A percentile compares a stretch with the other conserved stretches of the same genome.
Evolutionary conservation across 2,797 vertebrate species (phyloP).

Genomic region (Enteromius radiatus): DNA sequence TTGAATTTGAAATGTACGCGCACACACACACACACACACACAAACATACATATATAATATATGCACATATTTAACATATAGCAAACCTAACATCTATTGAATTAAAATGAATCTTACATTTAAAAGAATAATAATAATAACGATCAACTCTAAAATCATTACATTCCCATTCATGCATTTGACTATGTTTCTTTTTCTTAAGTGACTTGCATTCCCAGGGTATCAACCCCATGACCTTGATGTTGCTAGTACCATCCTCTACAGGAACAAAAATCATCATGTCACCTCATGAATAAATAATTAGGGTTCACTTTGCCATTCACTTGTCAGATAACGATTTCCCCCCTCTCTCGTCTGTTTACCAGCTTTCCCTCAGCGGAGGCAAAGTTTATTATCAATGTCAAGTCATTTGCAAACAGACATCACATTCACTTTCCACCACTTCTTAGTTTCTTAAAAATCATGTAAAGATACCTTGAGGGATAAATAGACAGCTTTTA

Average conservation of each 20-base stretch:
- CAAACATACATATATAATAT: too few species aligned
- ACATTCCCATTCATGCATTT: background rate
- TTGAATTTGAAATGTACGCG: background rate
- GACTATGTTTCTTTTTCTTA: background rate
- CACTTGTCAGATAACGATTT: conserved; percentile 32
- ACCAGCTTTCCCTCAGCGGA: conserved; percentile 5
- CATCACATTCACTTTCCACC: background rate
- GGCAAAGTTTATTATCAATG: conserved; percentile 28
- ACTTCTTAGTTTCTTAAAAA: background rate
- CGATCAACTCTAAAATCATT: background rate
- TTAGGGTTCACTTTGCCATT: conserved; percentile 37
- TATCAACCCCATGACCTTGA: conserved; percentile 19
- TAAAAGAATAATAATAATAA: background rate
- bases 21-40: too few species aligned
- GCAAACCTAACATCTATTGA: background rate
- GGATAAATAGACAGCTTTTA: background rate
- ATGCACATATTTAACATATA: too few species aligned
- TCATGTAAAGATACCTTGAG: background rate
- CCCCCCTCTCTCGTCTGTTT: conserved; percentile 9
- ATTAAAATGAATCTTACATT: background rate
- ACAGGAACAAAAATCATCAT: conserved; percentile 40
- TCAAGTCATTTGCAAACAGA: conserved; percentile 20
- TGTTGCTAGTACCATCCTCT: conserved; percentile 19
- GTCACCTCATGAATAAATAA: conserved; percentile 46
- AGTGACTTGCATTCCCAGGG: conserved; percentile 7